These are phyloP conservation scores for Cephus pygmeus DNA, from an alignment of 2,888 invertebrate species.

Conservation along the genomic window DNA sequence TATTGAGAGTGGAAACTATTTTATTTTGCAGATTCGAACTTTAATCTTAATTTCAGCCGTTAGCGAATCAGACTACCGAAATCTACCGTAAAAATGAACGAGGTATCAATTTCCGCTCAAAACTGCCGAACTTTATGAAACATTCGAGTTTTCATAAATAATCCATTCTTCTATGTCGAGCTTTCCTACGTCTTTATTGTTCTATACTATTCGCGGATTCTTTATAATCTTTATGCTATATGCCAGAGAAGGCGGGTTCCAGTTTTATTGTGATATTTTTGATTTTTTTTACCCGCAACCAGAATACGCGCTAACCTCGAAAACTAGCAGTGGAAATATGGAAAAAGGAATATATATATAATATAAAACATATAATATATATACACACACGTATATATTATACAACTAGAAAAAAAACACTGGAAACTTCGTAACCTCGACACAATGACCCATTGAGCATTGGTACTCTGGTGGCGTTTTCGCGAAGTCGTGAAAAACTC, in stretches of 20 bases:
- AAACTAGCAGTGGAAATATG: not conserved
- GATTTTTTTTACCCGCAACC: not conserved
- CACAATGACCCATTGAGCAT: not conserved
- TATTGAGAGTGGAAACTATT: not conserved
- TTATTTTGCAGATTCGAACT: not conserved
- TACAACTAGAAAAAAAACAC: not conserved
- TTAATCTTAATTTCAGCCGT: not conserved
- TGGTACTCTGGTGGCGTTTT: not conserved
- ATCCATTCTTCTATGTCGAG: not conserved
- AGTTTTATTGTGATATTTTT: not conserved
- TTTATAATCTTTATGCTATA: not conserved
- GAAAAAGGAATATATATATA: not conserved
- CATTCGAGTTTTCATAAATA: not conserved
- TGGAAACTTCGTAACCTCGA: not conserved
- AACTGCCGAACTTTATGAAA: not conserved
- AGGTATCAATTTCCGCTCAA: not conserved
- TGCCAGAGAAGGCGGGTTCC: not conserved
- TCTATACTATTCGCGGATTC: not conserved
- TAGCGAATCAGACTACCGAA: not conserved
- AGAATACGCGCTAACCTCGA: not conserved
- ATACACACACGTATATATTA: not conserved
- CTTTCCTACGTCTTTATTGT: not conserved
- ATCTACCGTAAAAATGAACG: not conserved
- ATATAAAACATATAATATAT: not conserved
- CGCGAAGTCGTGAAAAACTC: not conserved